Evolutionary conservation across 2,797 vertebrate genomes (phyloP).

Genomic region (Typhlichthys eigenmanni): DNA sequence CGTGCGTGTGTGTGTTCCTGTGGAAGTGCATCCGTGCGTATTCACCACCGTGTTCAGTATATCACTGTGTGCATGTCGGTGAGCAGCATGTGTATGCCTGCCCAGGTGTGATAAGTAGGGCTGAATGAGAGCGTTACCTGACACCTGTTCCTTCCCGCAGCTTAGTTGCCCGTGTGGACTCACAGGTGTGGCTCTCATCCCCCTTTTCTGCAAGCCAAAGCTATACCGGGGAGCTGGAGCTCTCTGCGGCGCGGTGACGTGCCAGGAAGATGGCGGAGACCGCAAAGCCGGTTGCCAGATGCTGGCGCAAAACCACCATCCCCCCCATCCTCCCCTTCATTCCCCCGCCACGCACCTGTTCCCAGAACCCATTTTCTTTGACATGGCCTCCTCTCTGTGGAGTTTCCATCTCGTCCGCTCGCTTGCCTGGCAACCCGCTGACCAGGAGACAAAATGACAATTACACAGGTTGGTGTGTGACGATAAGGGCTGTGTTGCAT

Average conservation of each 20-base stretch:
- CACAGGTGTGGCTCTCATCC: slow-evolving; percentile 23
- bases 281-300: slow-evolving; percentile 10
- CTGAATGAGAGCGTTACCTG: slow-evolving; percentile 27
- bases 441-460: slow-evolving; percentile 1
- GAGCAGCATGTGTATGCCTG: slow-evolving; percentile 19
- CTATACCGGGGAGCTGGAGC: slow-evolving; percentile 5
- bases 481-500: not conserved
- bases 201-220: slow-evolving; percentile 13
- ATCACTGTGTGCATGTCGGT: slow-evolving; percentile 2
- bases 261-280: slow-evolving; percentile 12
- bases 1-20: not conserved
- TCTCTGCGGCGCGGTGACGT: not conserved
- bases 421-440: not conserved
- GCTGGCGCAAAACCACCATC: not conserved
- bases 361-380: not conserved
- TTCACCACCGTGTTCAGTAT: slow-evolving; percentile 1
- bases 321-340: not conserved
- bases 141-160: slow-evolving; percentile 35
- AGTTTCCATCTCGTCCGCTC: not conserved
- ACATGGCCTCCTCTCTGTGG: not conserved
- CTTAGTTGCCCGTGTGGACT: slow-evolving; percentile 24
- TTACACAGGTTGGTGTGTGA: not conserved
- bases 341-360: slow-evolving; percentile 1
- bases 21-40: not conserved
- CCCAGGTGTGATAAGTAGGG: slow-evolving; percentile 44